These are phyloP conservation scores for Dreissena rostriformis DNA, from an alignment of 1,140 invertebrate species.

Conservation along the genomic window DNA sequence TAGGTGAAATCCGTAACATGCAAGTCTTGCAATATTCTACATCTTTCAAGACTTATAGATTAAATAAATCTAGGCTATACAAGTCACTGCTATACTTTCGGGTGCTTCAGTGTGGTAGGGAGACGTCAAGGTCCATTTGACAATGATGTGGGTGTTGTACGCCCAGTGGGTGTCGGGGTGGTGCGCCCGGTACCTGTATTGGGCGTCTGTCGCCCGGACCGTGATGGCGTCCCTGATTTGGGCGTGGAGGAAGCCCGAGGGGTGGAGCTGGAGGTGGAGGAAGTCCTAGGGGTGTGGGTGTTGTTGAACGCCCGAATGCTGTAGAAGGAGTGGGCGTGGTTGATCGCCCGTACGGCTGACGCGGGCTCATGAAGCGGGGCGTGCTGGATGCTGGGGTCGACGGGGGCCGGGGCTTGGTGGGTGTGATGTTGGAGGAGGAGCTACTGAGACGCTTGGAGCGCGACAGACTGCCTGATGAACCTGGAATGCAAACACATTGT, in stretches of 20 bases:
- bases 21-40: background rate
- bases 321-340: conserved; percentile 48
- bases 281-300: conserved; percentile 30
- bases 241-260: conserved; percentile 39
- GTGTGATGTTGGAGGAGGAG: conserved; percentile 41
- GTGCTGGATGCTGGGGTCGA: conserved; percentile 33
- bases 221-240: conserved; percentile 38
- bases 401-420: conserved; percentile 48
- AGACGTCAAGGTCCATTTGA: conserved; percentile 49
- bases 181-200: conserved; percentile 20
- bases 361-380: conserved; percentile 42
- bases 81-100: conserved; percentile 38
- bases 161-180: conserved; percentile 15
- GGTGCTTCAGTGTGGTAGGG: conserved; percentile 47
- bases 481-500: background rate
- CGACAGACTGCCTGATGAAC: conserved; percentile 50
- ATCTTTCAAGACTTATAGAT: background rate
- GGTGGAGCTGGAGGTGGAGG: background rate
- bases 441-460: conserved; percentile 52
- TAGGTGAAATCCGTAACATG: background rate
- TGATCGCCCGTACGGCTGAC: conserved; percentile 50
- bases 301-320: conserved; percentile 30
- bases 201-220: conserved; percentile 49
- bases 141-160: conserved; percentile 47
- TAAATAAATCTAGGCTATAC: background rate